Base-by-base conservation (phyloP, 2,888 invertebrate genomes). In the Drosophila borealis region DNA sequence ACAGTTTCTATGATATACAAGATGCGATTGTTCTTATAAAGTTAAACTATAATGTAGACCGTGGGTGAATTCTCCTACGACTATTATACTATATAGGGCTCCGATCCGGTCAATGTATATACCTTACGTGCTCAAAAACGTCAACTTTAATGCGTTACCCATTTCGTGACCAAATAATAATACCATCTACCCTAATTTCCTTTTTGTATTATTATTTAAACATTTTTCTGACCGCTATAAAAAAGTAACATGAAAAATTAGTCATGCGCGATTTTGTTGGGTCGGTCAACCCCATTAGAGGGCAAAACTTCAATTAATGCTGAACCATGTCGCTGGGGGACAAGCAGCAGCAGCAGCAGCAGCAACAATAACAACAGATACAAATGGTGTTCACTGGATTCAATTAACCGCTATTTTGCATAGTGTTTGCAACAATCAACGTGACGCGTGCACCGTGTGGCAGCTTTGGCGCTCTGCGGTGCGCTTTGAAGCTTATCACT, bases 331-430 rank as follows among this genome's bases (percentile, higher is more conserved):
- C 68, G 51, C 53, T 36, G 61, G 42, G 33, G 44, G 25, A 48
- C 13, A 37, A 42, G 41, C 60, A 62, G 48, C 51, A 57, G 42
- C 46, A 63, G 57, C 48, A 70, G 60, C 34, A 60, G 34, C 46
- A 55, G 54, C 61, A 67, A 63, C 70, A 54, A 57, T 44, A 56
- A 56, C 45, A 59, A 64, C 62, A 70, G 61, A 69, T 66, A 66
- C 64, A 74, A 72, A 67, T 76, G 67, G 59, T 74, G 82, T 69
- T 87, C 90, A 86, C 61, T 90, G 90, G 87, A 89, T 86, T 90
- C 84, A 86, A 86, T 86, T 90, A 86, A 90, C 88, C 85, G 70
- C 81, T 87, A 83, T 84, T 87, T 89, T 71, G 48, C 89, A 87
- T 76, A 63, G 67, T 51, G 71, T 60, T 66, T 54, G 53, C 39